Evolutionary conservation across 2,797 vertebrate species (phyloP).

Genomic region (Fratercula arctica): DNA sequence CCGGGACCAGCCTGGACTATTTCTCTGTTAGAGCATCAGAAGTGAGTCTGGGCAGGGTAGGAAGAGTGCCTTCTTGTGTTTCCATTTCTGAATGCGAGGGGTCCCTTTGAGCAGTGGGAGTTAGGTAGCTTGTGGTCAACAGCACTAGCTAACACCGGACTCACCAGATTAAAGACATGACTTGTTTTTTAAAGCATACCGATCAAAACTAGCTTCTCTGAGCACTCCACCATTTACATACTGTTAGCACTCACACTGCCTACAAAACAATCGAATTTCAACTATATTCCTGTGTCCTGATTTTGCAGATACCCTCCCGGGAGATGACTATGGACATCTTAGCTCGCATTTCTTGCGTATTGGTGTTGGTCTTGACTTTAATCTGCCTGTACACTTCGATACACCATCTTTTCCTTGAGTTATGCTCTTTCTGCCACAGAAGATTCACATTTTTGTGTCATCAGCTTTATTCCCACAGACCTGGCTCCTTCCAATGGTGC

Average conservation of each 20-base stretch:
- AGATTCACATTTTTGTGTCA: not conserved
- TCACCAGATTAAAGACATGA: not conserved
- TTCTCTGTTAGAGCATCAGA: not conserved
- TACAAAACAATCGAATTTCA: not conserved
- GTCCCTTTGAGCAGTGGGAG: not conserved
- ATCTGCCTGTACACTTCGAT: not conserved
- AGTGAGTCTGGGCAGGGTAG: not conserved
- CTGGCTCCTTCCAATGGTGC: not conserved
- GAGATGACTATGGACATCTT: not conserved
- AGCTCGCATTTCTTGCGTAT: not conserved
- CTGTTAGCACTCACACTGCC: not conserved
- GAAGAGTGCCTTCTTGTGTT: not conserved
- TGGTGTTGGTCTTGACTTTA: not conserved
- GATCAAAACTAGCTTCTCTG: not conserved
- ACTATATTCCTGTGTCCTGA: not conserved
- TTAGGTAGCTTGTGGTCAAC: not conserved
- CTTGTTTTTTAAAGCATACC: fast-evolving
- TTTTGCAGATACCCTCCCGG: not conserved
- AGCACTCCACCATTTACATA: not conserved
- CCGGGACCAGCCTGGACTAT: not conserved
- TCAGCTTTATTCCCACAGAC: not conserved
- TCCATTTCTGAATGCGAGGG: not conserved
- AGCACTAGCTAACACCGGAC: not conserved
- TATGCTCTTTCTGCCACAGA: not conserved
- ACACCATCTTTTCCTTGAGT: not conserved